phyloP scores from a whole-genome alignment of 2,113 vertebrate species.

The Pseudopodoces humilis region DNA sequence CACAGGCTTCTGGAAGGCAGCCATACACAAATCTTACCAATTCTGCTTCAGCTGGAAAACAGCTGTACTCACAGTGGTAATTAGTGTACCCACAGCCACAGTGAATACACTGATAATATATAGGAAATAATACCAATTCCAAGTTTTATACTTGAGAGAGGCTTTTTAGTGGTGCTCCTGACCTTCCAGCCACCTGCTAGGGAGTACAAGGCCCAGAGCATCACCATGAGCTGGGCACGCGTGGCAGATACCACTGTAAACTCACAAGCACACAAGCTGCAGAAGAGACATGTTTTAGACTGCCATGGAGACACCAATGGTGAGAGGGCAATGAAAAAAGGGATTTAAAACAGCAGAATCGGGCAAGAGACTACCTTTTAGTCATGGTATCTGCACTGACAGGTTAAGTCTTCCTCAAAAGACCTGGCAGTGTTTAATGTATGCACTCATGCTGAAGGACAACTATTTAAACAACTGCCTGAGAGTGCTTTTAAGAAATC shows the following conservation, averaged over 20 bases:
- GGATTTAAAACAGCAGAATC: background rate
- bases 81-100: background rate
- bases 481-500: constrained; percentile 20
- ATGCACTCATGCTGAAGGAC: background rate
- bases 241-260: background rate
- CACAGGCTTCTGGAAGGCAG: background rate
- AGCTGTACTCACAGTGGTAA: background rate
- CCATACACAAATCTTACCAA: background rate
- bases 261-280: background rate
- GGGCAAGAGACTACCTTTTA: background rate
- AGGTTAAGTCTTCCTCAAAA: background rate
- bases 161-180: background rate
- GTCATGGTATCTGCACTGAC: background rate
- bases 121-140: background rate
- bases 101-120: background rate
- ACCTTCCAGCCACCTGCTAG: background rate
- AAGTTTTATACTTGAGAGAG: background rate
- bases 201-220: background rate
- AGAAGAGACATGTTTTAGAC: background rate
- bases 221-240: background rate
- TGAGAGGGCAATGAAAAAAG: background rate
- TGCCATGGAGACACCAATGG: background rate
- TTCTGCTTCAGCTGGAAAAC: background rate
- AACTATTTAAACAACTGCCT: constrained; percentile 28
- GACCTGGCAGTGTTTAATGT: background rate